These are phyloP conservation scores for Arctopsyche grandis DNA, from an alignment of 1,140 invertebrate species.

Conservation along the genomic window DNA sequence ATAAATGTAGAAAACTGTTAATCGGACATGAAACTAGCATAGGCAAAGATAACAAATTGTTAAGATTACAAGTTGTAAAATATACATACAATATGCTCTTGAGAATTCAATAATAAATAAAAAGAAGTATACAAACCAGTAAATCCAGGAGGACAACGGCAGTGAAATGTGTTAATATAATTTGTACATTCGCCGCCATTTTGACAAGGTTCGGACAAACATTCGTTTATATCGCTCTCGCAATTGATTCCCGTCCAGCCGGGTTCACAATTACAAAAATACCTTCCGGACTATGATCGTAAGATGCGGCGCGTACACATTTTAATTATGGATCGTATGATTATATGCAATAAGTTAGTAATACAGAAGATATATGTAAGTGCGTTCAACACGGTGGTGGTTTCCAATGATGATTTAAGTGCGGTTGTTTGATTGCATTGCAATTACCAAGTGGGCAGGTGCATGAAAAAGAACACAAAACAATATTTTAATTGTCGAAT, in stretches of 20 bases:
- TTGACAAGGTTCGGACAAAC: slow-evolving; percentile 67
- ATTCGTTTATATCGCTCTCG: slow-evolving; percentile 68
- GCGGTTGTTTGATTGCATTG: slow-evolving; percentile 36
- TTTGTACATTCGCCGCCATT: slow-evolving; percentile 76
- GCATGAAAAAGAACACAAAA: slow-evolving; percentile 51
- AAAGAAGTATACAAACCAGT: slow-evolving; percentile 64
- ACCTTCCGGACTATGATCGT: slow-evolving; percentile 66
- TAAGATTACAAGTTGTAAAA: too few relatives aligned
- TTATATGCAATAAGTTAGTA: slow-evolving; percentile 6
- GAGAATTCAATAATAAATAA: neutral
- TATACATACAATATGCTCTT: too few relatives aligned
- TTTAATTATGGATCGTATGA: neutral
- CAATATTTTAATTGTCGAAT: neutral
- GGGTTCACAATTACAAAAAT: slow-evolving; percentile 77
- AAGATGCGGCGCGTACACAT: neutral
- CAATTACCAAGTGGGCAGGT: slow-evolving; percentile 26
- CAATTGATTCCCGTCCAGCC: slow-evolving; percentile 76
- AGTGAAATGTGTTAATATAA: slow-evolving; percentile 70
- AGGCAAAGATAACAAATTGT: too few relatives aligned
- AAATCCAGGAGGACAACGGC: slow-evolving; percentile 76
- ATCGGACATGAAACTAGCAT: too few relatives aligned
- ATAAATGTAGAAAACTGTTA: too few relatives aligned
- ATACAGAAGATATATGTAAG: slow-evolving; percentile 25
- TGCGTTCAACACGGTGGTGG: slow-evolving; percentile 46
- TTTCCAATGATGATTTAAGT: slow-evolving; percentile 44